Evolutionary conservation across 2,888 invertebrate species (phyloP).

Genomic region (Drosophila mimica): DNA sequence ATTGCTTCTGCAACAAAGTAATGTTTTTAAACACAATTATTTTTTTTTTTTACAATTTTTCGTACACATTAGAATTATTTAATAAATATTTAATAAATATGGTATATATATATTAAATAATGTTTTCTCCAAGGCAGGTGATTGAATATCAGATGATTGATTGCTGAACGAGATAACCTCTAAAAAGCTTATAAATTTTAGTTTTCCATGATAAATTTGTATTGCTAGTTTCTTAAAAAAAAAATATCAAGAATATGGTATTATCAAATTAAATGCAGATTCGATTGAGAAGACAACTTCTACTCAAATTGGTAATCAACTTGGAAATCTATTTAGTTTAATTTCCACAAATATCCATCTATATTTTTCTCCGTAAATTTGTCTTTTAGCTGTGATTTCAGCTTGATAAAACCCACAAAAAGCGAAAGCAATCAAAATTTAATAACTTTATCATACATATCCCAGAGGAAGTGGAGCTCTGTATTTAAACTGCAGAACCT

Average conservation of each 20-base stretch:
- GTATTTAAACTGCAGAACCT: background rate
- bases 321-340: background rate
- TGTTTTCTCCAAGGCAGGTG: background rate
- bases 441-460: background rate
- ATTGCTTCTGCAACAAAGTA: background rate
- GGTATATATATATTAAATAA: too few species aligned
- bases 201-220: too few species aligned
- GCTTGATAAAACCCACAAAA: background rate
- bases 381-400: background rate
- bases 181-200: too few species aligned
- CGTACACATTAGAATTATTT: background rate
- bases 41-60: background rate
- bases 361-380: background rate
- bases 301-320: background rate
- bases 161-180: background rate
- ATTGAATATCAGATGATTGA: background rate
- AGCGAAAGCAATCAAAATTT: background rate
- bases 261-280: background rate
- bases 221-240: background rate
- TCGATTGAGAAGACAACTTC: background rate
- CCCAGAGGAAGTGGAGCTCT: background rate
- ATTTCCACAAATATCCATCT: background rate
- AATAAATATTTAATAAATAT: too few species aligned
- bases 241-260: background rate
- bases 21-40: background rate